Conservation (phyloP, 1,140 invertebrate species). For the Pentalonia nigronervosa region DNA sequence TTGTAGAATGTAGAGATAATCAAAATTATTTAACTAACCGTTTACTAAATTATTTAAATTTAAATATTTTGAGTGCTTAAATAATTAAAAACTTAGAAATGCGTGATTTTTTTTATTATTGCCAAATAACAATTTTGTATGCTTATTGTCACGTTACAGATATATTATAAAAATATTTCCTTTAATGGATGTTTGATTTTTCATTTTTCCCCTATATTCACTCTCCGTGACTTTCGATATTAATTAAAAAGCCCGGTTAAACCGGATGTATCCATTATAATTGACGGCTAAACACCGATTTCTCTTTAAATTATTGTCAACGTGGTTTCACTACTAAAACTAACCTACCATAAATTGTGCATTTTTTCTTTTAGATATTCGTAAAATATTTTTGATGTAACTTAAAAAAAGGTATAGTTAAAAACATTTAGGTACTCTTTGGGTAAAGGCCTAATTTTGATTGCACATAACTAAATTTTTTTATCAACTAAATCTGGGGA, state of each 20-base stretch:
- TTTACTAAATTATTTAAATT: background rate
- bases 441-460: background rate
- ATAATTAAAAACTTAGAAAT: conserved; percentile 10
- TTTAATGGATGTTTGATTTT: conserved; percentile 28
- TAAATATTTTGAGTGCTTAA: background rate
- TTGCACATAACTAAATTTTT: background rate
- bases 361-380: background rate
- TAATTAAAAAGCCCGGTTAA: conserved; percentile 52
- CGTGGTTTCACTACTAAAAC: conserved; percentile 29
- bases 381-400: background rate
- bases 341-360: background rate
- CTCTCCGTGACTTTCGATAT: conserved; percentile 45
- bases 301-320: conserved; percentile 50
- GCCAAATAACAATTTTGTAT: background rate
- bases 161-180: conserved; percentile 33
- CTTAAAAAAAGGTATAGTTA: background rate
- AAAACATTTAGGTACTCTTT: background rate
- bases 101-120: background rate
- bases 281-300: conserved; percentile 43
- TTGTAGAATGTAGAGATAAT: background rate
- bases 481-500: background rate
- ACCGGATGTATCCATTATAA: conserved; percentile 53
- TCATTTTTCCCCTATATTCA: conserved; percentile 39
- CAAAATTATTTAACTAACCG: background rate
- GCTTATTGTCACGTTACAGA: background rate